These are phyloP conservation scores for Ovis canadensis DNA, from an alignment of 2,113 vertebrate genomes.

Conservation along the genomic window DNA sequence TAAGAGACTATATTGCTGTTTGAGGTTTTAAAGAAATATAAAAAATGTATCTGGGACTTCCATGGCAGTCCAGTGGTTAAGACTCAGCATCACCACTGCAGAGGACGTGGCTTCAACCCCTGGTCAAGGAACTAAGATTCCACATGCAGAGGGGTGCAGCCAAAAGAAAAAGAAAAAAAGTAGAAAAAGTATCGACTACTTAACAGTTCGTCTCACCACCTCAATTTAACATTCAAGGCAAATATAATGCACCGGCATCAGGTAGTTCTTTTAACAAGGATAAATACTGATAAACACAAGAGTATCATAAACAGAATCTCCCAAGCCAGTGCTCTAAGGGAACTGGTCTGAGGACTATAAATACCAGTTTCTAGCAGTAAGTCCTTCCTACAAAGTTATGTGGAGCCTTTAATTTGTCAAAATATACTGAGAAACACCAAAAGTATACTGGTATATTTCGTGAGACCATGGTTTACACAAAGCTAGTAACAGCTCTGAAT, in stretches of 20 bases:
- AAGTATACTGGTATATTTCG: background rate
- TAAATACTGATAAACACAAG: background rate
- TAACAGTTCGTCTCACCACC: background rate
- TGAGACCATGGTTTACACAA: background rate
- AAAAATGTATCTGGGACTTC: background rate
- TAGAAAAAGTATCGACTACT: background rate
- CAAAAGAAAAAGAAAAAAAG: background rate
- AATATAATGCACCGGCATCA: background rate
- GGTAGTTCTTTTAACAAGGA: background rate
- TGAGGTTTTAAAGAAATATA: constrained; percentile 18
- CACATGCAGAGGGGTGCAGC: background rate
- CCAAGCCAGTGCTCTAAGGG: background rate
- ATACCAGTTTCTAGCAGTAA: background rate
- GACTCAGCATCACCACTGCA: background rate
- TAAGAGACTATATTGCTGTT: background rate
- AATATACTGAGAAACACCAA: background rate
- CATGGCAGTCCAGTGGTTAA: background rate
- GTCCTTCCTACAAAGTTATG: background rate
- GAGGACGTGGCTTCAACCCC: background rate
- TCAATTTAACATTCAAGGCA: background rate
- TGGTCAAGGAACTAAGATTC: background rate
- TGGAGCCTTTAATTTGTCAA: constrained; percentile 1
- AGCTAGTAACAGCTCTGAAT: background rate
- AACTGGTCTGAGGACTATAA: background rate
- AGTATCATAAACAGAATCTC: background rate